Conservation (phyloP, 2,797 vertebrate species). For the Pseudochirops corinnae region DNA sequence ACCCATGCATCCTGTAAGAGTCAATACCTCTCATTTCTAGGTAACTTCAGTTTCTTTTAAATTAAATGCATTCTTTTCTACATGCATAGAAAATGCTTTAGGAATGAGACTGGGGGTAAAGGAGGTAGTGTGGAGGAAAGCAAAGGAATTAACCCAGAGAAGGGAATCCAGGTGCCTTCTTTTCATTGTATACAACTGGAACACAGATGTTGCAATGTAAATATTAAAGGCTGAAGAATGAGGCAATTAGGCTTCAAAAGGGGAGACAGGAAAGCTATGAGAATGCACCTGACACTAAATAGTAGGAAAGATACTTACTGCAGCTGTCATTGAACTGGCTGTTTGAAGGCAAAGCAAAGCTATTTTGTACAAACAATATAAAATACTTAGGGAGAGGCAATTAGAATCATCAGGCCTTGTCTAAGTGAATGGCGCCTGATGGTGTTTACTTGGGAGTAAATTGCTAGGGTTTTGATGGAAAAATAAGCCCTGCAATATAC, state of each 20-base stretch:
- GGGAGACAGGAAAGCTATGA: slow-evolving; percentile 80
- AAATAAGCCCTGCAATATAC: slow-evolving; percentile 76
- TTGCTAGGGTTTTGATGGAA: slow-evolving; percentile 77
- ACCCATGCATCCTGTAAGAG: neutral
- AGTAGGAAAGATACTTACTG: slow-evolving; percentile 80
- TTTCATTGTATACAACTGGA: slow-evolving; percentile 75
- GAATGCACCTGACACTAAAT: slow-evolving; percentile 85
- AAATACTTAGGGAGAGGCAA: slow-evolving; percentile 84
- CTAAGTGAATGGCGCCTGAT: slow-evolving; percentile 84
- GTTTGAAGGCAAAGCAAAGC: slow-evolving; percentile 81
- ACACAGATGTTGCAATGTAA: slow-evolving; percentile 83
- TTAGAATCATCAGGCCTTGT: slow-evolving; percentile 84
- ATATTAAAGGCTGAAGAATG: slow-evolving; percentile 83
- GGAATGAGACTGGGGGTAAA: neutral
- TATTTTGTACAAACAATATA: slow-evolving; percentile 86
- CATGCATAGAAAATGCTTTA: slow-evolving; percentile 72
- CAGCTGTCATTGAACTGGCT: slow-evolving; percentile 84
- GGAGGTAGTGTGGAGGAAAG: neutral
- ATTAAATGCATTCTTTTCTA: slow-evolving; percentile 36
- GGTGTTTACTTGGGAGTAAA: slow-evolving; percentile 83
- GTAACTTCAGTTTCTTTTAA: slow-evolving; percentile 57
- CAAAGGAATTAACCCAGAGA: slow-evolving; percentile 58
- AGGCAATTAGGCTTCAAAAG: slow-evolving; percentile 81
- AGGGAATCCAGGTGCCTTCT: slow-evolving; percentile 80
- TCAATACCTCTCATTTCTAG: neutral